Evolutionary conservation across 2,113 vertebrate species (phyloP).

Genomic region (Tragelaphus imberbis): DNA sequence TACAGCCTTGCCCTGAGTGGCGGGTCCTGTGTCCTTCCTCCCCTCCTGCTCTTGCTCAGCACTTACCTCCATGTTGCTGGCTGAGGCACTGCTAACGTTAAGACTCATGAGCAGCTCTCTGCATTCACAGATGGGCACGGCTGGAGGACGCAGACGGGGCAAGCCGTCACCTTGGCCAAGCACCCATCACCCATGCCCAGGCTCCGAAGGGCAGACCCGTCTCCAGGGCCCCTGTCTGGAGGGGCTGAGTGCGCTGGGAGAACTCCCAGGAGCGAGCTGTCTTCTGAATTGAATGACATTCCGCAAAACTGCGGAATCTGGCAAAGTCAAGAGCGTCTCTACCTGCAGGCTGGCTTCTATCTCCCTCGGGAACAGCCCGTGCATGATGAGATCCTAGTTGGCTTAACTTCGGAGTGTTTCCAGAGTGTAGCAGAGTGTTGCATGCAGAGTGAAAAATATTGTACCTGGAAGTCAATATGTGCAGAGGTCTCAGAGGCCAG

Average conservation of each 20-base stretch:
- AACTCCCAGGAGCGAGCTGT: background rate
- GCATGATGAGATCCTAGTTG: background rate
- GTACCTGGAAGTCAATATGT: background rate
- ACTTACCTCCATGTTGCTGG: background rate
- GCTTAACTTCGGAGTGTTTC: background rate
- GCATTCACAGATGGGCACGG: conserved; percentile 28
- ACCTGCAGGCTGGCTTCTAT: background rate
- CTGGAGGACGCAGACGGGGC: background rate
- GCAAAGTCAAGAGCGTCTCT: background rate
- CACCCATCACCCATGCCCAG: background rate
- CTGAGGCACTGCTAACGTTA: conserved; percentile 29
- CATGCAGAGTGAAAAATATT: background rate
- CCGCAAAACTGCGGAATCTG: background rate
- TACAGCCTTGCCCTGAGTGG: background rate
- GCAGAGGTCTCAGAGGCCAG: background rate
- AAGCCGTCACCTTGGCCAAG: background rate
- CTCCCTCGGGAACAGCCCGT: fast-evolving
- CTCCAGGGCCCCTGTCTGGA: background rate
- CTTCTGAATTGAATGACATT: background rate
- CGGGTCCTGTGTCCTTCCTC: background rate
- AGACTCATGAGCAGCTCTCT: background rate
- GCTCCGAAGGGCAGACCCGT: background rate
- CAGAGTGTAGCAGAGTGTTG: background rate
- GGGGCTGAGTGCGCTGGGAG: background rate
- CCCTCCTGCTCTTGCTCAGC: background rate